A percentile compares a stretch with the other conserved stretches of the same genome.
Evolutionary conservation across 2,888 invertebrate species (phyloP).

Genomic region (Prosopocoilus inquinatus): DNA sequence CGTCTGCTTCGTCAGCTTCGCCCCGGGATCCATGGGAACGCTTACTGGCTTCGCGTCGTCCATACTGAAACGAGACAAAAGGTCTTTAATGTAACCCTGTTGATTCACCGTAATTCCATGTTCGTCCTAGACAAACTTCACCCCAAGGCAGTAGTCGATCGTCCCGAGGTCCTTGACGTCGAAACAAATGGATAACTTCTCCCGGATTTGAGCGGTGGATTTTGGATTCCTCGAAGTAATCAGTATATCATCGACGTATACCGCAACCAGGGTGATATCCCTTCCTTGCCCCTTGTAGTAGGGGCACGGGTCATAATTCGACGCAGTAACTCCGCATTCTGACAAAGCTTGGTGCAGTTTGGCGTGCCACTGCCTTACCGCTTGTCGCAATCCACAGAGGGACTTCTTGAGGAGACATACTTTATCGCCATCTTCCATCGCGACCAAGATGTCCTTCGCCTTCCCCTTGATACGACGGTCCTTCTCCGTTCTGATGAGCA

Average conservation of each 20-base stretch:
- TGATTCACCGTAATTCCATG: not conserved
- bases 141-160: not conserved
- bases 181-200: not conserved
- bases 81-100: not conserved
- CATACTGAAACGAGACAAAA: no score
- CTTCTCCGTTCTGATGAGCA: no score
- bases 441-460: no score
- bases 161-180: not conserved
- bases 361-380: slow-evolving; percentile 26
- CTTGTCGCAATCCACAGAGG: slow-evolving; percentile 27
- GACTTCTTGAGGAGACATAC: slow-evolving; percentile 27
- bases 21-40: not conserved
- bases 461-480: no score
- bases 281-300: slow-evolving; percentile 24
- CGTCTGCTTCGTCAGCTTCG: no score
- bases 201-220: not conserved
- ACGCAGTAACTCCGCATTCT: slow-evolving; percentile 20
- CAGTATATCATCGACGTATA: not conserved
- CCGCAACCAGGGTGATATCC: slow-evolving; percentile 24
- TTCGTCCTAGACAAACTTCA: not conserved
- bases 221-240: not conserved
- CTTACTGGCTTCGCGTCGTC: not conserved
- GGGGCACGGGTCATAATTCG: slow-evolving; percentile 26
- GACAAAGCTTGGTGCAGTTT: slow-evolving; percentile 22
- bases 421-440: slow-evolving; percentile 4